Percentiles rank a stretch among this genome's conserved stretches.
Evolutionary conservation across 2,113 vertebrate genomes (phyloP).

Genomic region (Gobius niger): DNA sequence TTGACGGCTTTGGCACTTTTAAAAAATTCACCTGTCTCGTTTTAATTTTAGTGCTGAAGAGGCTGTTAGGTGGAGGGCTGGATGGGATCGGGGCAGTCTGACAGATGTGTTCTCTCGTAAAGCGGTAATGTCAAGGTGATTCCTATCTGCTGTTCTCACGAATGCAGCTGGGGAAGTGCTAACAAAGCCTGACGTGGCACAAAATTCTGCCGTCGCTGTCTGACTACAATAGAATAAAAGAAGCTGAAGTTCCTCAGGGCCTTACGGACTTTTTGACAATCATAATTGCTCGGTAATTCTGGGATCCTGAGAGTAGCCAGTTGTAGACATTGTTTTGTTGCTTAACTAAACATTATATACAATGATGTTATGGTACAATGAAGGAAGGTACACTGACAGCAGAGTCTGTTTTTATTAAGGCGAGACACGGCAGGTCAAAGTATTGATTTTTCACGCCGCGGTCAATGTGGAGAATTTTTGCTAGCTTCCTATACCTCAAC

Average conservation of each 20-base stretch:
- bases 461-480: too few species aligned
- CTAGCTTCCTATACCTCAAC: too few species aligned
- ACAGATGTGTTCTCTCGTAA: constrained; percentile 37
- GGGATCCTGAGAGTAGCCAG: too few species aligned
- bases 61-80: constrained; percentile 19
- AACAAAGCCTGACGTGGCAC: constrained; percentile 4
- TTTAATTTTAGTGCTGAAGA: constrained; percentile 10
- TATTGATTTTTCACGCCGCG: too few species aligned
- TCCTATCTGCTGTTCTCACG: constrained; percentile 36
- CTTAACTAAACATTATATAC: too few species aligned
- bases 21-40: constrained; percentile 18
- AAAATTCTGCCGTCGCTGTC: background rate
- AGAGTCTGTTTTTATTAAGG: too few species aligned
- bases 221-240: background rate
- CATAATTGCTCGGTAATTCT: background rate
- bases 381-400: too few species aligned
- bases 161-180: constrained; percentile 10
- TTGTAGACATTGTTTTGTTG: too few species aligned
- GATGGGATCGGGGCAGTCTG: constrained; percentile 25
- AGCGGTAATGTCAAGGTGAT: constrained; percentile 32
- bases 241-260: background rate
- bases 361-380: too few species aligned
- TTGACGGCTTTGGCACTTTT: constrained; percentile 26
- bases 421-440: too few species aligned
- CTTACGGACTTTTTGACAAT: background rate